Evolutionary conservation across 1,140 invertebrate species (phyloP).

Genomic region (Tetragnatha versicolor): DNA sequence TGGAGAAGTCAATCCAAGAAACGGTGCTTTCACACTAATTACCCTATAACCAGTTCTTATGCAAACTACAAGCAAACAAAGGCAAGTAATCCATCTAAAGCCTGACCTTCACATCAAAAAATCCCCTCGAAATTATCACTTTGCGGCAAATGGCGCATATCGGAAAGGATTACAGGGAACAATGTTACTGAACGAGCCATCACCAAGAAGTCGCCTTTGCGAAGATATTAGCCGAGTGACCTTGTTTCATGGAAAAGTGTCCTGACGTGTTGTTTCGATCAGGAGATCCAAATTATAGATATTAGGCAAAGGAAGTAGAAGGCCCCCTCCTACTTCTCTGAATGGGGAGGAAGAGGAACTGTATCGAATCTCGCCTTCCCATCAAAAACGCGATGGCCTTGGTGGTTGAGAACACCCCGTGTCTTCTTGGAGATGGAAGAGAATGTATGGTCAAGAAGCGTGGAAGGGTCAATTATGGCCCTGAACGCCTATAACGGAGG

Average conservation of each 20-base stretch:
- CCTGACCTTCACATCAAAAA: constrained; percentile 13
- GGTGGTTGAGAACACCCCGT: not conserved
- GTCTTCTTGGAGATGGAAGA: not conserved
- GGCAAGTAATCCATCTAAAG: too few relatives aligned
- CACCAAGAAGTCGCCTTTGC: not conserved
- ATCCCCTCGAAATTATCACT: constrained; percentile 6
- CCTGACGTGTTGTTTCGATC: not conserved
- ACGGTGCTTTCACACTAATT: too few relatives aligned
- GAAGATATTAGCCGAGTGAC: constrained; percentile 11
- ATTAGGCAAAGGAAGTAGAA: constrained; percentile 23
- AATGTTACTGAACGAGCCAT: not conserved
- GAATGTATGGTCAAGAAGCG: not conserved
- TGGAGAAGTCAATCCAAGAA: too few relatives aligned
- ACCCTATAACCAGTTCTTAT: too few relatives aligned
- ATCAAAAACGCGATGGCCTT: not conserved
- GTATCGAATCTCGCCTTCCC: not conserved
- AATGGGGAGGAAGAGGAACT: not conserved
- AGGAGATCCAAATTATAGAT: constrained; percentile 21
- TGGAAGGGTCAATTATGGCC: not conserved
- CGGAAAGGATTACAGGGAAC: not conserved
- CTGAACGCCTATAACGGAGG: not conserved
- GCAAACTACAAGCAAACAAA: too few relatives aligned
- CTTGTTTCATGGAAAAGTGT: constrained; percentile 3
- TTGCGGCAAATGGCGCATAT: not conserved
- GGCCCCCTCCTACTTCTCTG: not conserved